Conservation (phyloP, 1,140 invertebrate genomes). For the Hestina assimilis region DNA sequence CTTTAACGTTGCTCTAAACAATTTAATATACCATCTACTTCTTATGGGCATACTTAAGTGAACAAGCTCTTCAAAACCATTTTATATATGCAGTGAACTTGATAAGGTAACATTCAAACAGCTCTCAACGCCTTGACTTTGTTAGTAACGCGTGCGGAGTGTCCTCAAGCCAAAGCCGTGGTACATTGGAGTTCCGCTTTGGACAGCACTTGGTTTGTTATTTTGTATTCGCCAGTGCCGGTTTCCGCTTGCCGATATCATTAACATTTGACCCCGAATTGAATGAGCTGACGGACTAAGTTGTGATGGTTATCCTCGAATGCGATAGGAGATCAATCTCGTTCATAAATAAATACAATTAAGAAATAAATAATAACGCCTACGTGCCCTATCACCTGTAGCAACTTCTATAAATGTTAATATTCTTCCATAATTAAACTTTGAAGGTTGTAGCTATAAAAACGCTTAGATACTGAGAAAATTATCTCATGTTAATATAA, state of each 20-base stretch:
- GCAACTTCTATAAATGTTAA: no score
- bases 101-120: not conserved
- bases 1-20: no score
- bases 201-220: conserved; percentile 41
- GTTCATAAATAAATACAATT: not conserved
- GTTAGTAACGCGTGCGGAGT: conserved; percentile 23
- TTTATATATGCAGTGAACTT: not conserved
- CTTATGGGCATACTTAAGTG: not conserved
- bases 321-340: conserved; percentile 3
- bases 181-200: conserved; percentile 51
- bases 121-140: conserved; percentile 10
- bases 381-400: no score
- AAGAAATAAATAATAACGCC: not conserved
- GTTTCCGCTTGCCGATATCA: conserved; percentile 71
- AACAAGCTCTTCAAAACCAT: not conserved
- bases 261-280: conserved; percentile 71
- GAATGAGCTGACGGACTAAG: conserved; percentile 30
- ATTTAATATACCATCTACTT: no score
- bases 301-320: conserved; percentile 31
- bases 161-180: conserved; percentile 43
- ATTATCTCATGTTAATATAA: no score
- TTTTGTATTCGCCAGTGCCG: conserved; percentile 67
- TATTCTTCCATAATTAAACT: no score
- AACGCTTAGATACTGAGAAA: no score
- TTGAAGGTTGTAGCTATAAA: no score